Evolutionary conservation across 64 coral and sea anemone genomes (phyloP), one percentile per base, ranked within the genome.

Genomic region (Porites australiensis): DNA sequence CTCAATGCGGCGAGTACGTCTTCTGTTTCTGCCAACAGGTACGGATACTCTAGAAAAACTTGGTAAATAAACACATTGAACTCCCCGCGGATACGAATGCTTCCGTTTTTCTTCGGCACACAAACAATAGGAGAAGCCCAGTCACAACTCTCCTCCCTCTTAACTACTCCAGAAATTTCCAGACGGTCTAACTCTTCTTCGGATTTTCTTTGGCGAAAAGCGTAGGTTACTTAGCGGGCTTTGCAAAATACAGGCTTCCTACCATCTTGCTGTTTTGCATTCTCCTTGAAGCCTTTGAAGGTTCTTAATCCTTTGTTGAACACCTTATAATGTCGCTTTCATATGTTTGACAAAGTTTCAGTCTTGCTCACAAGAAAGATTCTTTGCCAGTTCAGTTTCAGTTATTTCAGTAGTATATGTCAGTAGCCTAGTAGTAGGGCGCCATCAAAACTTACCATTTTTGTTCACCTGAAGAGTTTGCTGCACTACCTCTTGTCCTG

Each of bases 111-210:
- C 70, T 88, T 88, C 12, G 69, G 48, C 15, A 88, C 47, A 5
- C 55, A 20, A 22, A 88, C 86, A 16, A 88, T 21, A 13, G 86
- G 67, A 2, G 37, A 27, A 23, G 69, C 86, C 86, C 69, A 88
- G 15, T 88, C 49, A 72, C 86, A 74, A 13, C 18, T 15, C 0
- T 86, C 63, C 20, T 46, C 21, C 60, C 45, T 86, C 4, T 37
- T 23, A 51, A 74, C 57, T 20, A 72, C 49, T 20, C 54, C 85
- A 53, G 18, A 21, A 57, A 54, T 63, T 3, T 51, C 43, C 14
- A 88, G 48, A 2, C 47, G 4, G 19, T 88, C 14, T 2, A 88
- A 49, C 70, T 88, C 68, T 74, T 5, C 2, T 22, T 88, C 14
- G 8, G 74, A 49, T 7, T 68, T 49, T 2, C n/a, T n/a, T n/a